Conservation (phyloP, 2,113 vertebrate genomes). For the Micronisus gabar region DNA sequence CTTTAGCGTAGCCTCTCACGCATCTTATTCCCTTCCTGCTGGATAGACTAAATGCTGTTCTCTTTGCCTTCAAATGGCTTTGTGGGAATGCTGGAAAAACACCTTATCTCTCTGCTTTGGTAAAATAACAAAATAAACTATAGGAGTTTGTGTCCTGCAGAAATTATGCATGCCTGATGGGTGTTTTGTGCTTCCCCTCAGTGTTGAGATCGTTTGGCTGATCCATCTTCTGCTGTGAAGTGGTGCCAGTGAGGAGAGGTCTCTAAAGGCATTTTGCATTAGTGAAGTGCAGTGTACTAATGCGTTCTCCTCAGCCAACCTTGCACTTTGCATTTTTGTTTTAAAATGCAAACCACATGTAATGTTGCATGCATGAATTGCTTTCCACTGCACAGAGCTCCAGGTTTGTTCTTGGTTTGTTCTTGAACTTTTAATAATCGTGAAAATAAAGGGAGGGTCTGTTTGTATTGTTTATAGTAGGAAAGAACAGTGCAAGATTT, state of each 20-base stretch:
- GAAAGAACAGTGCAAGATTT: conserved; percentile 26
- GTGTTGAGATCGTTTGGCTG: not conserved
- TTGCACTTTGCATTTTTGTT: not conserved
- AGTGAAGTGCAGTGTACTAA: not conserved
- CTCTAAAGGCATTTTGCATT: not conserved
- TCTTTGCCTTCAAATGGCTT: not conserved
- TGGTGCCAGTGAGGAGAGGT: not conserved
- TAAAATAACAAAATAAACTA: not conserved
- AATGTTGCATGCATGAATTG: not conserved
- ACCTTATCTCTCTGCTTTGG: not conserved
- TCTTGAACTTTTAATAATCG: not conserved
- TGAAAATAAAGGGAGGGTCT: conserved; percentile 38
- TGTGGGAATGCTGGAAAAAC: not conserved
- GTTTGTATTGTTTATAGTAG: conserved; percentile 7
- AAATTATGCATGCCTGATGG: not conserved
- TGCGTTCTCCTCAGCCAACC: not conserved
- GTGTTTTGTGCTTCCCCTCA: not conserved
- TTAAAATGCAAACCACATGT: not conserved
- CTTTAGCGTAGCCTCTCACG: not conserved
- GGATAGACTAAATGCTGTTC: not conserved
- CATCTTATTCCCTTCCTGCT: not conserved
- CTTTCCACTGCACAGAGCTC: not conserved
- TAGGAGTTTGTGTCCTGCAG: not conserved
- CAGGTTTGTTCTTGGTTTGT: not conserved
- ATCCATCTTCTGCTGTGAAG: not conserved